Evolutionary conservation across 2,113 vertebrate genomes (phyloP).

Genomic region (Chinchilla lanigera): DNA sequence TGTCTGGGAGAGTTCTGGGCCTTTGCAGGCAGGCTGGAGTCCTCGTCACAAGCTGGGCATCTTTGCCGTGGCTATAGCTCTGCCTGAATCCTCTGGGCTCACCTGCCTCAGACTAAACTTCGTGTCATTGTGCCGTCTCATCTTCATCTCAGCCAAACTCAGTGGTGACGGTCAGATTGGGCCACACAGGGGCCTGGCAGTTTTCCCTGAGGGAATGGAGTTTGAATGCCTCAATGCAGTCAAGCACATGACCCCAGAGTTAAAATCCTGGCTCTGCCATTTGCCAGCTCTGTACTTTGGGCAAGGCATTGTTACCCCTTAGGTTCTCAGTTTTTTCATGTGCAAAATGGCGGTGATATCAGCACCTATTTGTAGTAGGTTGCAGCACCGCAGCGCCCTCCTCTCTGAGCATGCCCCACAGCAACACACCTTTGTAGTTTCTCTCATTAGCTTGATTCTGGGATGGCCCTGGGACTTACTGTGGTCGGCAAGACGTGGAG

Average conservation of each 20-base stretch:
- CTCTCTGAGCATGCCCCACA: neutral
- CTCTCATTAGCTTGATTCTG: neutral
- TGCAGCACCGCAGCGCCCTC: too few species aligned
- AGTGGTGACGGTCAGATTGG: neutral
- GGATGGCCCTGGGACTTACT: neutral
- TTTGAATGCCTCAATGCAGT: neutral
- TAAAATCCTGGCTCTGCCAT: conserved; percentile 24
- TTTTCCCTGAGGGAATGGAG: neutral
- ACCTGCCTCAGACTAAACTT: neutral
- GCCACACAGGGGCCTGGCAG: neutral
- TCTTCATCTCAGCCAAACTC: neutral
- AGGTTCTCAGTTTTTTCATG: neutral
- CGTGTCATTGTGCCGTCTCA: too few species aligned
- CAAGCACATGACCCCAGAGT: neutral
- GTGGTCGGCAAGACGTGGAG: neutral
- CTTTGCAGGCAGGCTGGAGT: conserved; percentile 27
- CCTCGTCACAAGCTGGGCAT: neutral
- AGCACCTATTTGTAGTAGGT: neutral
- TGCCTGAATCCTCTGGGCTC: neutral
- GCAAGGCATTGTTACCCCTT: neutral
- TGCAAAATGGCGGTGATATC: neutral
- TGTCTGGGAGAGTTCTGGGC: neutral
- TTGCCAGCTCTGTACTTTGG: neutral
- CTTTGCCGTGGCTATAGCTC: neutral
- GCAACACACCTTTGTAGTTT: neutral